Base-by-base conservation (phyloP, 2,888 invertebrate genomes). In the Cordilura impudica region DNA sequence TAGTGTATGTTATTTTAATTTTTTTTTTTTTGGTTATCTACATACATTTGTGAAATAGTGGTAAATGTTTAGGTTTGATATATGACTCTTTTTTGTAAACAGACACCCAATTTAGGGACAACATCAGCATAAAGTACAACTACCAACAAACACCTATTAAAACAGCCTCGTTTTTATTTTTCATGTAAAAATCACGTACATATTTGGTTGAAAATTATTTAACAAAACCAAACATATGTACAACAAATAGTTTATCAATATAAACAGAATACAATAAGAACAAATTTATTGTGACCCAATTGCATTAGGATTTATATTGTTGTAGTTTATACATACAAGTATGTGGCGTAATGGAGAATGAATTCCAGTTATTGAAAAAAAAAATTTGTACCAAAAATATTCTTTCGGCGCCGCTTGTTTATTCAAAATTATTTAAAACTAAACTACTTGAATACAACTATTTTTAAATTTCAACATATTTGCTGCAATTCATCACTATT, bases 261-360 rank as follows among this genome's bases (percentile, higher is more conserved):
- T 35, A 21, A 39, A 3, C n/a, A 69, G 39, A 51, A 19, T 21
- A 58, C 47, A 58, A 19, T 69, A n/a, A 4, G 8, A 14, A n/a
- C 18, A 31, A 47, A 45, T 45, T 31, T 67, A 21, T 49, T 47
- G n/a, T 47, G 56, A 56, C 67, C 47, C 54, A 56, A 67, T 69
- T 67, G 31, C 8, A 54, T 54, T 56, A 56, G 19, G 39, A 67
- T 54, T 67, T 54, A 14, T 7, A 39, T 16, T 53, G n/a, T n/a
- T n/a, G n/a, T n/a, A n/a, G n/a, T n/a, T n/a, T n/a, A n/a, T n/a
- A n/a, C n/a, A n/a, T n/a, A n/a, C n/a, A n/a, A n/a, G n/a, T n/a
- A n/a, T n/a, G 16, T 35, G 35, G n/a, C 16, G 67, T 35, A 29
- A 43, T 74, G 14, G 19, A 54, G 75, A 51, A 51, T 47, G 23